These are phyloP conservation scores for Orientallactaga sibirica DNA, from an alignment of 2,797 vertebrate species.

Conservation along the genomic window DNA sequence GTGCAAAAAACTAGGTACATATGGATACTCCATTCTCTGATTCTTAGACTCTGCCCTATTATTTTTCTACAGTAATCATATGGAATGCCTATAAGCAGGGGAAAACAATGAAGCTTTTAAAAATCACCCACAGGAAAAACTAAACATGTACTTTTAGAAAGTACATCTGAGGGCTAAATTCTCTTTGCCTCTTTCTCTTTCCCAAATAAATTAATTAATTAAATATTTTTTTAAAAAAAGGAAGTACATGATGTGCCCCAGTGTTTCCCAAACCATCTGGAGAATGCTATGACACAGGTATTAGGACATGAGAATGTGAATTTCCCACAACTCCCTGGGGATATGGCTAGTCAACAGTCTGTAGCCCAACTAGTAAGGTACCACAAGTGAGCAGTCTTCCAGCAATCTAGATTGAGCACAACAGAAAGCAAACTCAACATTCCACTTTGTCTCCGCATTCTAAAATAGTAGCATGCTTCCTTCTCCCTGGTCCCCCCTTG, in stretches of 20 bases:
- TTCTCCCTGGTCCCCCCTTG: neutral
- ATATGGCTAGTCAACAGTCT: neutral
- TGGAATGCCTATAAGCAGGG: neutral
- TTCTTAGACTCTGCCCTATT: neutral
- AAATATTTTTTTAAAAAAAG: too few relatives aligned
- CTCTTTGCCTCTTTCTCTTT: too few relatives aligned
- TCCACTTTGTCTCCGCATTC: neutral
- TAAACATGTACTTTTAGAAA: neutral
- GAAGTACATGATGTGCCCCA: neutral
- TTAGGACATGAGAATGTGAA: neutral
- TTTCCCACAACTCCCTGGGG: neutral
- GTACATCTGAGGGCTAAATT: neutral
- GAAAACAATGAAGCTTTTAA: neutral
- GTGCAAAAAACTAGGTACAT: neutral
- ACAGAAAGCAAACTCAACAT: conserved; percentile 23
- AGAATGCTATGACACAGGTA: neutral
- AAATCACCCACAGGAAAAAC: neutral
- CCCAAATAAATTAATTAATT: too few relatives aligned
- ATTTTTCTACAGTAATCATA: neutral
- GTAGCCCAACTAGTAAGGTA: too few relatives aligned
- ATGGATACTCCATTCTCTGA: neutral
- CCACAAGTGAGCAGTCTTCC: neutral
- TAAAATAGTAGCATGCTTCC: neutral
- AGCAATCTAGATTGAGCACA: neutral
- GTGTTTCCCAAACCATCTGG: neutral